Conservation (phyloP, 1,140 invertebrate species). For the Tribolium madens region DNA sequence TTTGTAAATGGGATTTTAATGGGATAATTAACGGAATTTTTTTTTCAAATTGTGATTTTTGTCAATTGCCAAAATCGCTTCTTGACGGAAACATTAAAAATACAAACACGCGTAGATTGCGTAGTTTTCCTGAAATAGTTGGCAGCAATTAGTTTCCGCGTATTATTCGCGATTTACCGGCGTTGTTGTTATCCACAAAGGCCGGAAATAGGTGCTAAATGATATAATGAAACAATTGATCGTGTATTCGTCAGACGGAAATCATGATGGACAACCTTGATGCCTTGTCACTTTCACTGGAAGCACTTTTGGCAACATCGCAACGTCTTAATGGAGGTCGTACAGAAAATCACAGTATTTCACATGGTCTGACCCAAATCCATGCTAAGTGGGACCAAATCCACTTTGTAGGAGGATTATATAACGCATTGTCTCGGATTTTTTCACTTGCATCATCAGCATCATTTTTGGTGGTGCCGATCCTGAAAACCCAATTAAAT, state of each 20-base stretch:
- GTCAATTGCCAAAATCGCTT: conserved; percentile 21
- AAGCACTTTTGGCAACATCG: conserved; percentile 49
- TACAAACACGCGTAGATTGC: conserved; percentile 38
- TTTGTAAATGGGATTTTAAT: too few species aligned
- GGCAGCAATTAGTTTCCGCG: conserved; percentile 34
- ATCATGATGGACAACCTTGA: conserved; percentile 55
- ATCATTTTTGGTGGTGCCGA: not conserved
- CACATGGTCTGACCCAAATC: conserved; percentile 51
- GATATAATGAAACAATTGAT: conserved; percentile 56
- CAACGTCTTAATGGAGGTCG: conserved; percentile 49
- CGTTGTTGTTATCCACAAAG: conserved; percentile 40
- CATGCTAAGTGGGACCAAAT: conserved; percentile 39
- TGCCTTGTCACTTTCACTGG: conserved; percentile 51
- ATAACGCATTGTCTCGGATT: not conserved
- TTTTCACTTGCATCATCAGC: not conserved
- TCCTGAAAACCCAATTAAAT: conserved; percentile 1
- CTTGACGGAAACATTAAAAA: conserved; percentile 34
- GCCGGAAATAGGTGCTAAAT: conserved; percentile 53
- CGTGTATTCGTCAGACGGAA: conserved; percentile 53
- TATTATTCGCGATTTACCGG: conserved; percentile 38
- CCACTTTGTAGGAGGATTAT: conserved; percentile 31
- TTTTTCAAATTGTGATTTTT: not conserved
- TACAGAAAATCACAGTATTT: conserved; percentile 48
- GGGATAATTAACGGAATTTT: too few species aligned
- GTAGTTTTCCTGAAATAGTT: conserved; percentile 44